Evolutionary conservation across 2,888 invertebrate genomes (phyloP).

Genomic region (Philhelius pedissequus): DNA sequence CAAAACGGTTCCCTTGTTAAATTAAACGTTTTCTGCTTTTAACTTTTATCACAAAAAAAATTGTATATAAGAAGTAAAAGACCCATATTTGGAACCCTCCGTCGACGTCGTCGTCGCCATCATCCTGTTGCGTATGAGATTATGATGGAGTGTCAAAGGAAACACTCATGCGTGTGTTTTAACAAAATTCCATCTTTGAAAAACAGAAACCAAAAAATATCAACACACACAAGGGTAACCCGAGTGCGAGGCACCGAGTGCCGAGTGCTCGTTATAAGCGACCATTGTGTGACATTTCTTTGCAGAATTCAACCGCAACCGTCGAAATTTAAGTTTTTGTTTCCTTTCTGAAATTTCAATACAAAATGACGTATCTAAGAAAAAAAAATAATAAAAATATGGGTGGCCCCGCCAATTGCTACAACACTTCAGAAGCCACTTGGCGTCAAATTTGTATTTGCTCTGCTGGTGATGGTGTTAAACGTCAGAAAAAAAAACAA

Average conservation of each 20-base stretch:
- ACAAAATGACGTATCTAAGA: background rate
- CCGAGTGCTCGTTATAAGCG: slow-evolving; percentile 47
- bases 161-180: slow-evolving; percentile 64
- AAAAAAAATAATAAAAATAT: too few species aligned
- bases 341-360: slow-evolving; percentile 1
- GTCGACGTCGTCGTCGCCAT: background rate
- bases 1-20: slow-evolving; percentile 19
- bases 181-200: slow-evolving; percentile 61
- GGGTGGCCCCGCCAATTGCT: slow-evolving; percentile 35
- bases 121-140: background rate
- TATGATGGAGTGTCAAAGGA: slow-evolving; percentile 40
- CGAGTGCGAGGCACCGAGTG: too few species aligned
- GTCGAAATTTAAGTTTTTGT: background rate
- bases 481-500: slow-evolving; percentile 2
- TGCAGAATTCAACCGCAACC: background rate
- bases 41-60: background rate
- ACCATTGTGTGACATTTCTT: slow-evolving; percentile 50
- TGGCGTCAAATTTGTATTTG: slow-evolving; percentile 38
- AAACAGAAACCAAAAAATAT: slow-evolving; percentile 56
- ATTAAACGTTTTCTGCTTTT: background rate
- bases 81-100: background rate
- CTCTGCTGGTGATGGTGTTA: slow-evolving; percentile 41
- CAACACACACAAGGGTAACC: slow-evolving; percentile 49
- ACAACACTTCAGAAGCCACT: slow-evolving; percentile 57
- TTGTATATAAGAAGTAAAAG: background rate